phyloP scores from a whole-genome alignment of 2,113 vertebrate genomes.

The Chelonoidis abingdonii region DNA sequence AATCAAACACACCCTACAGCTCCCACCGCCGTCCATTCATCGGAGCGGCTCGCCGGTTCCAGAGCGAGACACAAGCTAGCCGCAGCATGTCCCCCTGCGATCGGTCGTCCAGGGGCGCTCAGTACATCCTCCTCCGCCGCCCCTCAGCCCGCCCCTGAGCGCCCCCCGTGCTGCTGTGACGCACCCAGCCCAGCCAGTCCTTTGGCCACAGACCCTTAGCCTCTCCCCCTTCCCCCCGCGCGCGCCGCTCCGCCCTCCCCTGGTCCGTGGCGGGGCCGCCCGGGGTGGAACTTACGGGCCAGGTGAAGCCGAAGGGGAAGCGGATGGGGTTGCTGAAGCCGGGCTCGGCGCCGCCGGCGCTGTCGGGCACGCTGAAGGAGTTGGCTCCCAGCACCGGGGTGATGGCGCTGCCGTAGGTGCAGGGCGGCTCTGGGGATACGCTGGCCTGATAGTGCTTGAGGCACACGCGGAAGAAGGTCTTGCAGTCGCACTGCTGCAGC shows the following conservation, averaged over 20 bases:
- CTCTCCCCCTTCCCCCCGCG: background rate
- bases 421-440: conserved; percentile 96
- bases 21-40: background rate
- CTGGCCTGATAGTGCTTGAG: conserved; percentile 97
- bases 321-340: conserved; percentile 94
- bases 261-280: background rate
- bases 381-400: conserved; percentile 96
- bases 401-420: conserved; percentile 95
- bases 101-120: background rate
- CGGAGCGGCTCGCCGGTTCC: background rate
- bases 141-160: too few relatives aligned
- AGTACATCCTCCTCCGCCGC: background rate
- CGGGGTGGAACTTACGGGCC: conserved; percentile 89
- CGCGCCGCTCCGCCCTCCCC: background rate
- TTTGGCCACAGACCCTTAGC: too few relatives aligned
- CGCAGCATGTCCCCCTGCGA: background rate
- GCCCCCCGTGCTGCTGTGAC: background rate
- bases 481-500: conserved; percentile 93
- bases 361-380: conserved; percentile 96
- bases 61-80: background rate
- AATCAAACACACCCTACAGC: background rate
- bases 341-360: conserved; percentile 81
- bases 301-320: conserved; percentile 96
- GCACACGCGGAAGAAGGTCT: conserved; percentile 98
- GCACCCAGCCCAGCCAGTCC: background rate